Evolutionary conservation across 2,888 invertebrate genomes (phyloP).

Genomic region (Mamestra brassicae): DNA sequence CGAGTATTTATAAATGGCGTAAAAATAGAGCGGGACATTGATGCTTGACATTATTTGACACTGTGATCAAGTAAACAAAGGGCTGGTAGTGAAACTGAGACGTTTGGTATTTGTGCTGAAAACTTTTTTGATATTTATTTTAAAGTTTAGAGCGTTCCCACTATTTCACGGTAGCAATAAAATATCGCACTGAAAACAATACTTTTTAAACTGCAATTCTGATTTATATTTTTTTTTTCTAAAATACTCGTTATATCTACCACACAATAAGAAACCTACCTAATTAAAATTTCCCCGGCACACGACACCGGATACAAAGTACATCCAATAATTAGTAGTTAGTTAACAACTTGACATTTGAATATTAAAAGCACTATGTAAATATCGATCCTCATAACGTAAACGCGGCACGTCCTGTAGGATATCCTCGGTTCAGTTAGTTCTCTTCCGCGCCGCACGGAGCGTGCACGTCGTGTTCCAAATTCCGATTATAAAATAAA

Average conservation of each 20-base stretch:
- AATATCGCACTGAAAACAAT: neutral
- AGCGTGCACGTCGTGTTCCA: slow-evolving; percentile 84
- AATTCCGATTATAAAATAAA: slow-evolving; percentile 79
- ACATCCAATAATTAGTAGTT: slow-evolving; percentile 68
- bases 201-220: neutral
- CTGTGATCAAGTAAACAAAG: slow-evolving; percentile 53
- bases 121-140: too few relatives aligned
- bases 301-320: slow-evolving; percentile 52
- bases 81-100: slow-evolving; percentile 1
- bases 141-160: neutral
- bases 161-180: neutral
- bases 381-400: slow-evolving; percentile 89
- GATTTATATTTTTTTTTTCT: neutral
- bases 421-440: slow-evolving; percentile 86
- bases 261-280: neutral
- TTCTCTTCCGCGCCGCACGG: slow-evolving; percentile 85
- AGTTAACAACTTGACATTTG: slow-evolving; percentile 75
- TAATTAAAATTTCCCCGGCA: slow-evolving; percentile 30
- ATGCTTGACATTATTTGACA: slow-evolving; percentile 56
- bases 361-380: slow-evolving; percentile 89
- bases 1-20: slow-evolving; percentile 72
- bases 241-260: neutral
- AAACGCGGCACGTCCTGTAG: slow-evolving; percentile 87
- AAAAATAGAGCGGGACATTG: slow-evolving; percentile 68
- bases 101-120: neutral